Conservation (phyloP, 2,113 vertebrate species). For the Mirza zaza region DNA sequence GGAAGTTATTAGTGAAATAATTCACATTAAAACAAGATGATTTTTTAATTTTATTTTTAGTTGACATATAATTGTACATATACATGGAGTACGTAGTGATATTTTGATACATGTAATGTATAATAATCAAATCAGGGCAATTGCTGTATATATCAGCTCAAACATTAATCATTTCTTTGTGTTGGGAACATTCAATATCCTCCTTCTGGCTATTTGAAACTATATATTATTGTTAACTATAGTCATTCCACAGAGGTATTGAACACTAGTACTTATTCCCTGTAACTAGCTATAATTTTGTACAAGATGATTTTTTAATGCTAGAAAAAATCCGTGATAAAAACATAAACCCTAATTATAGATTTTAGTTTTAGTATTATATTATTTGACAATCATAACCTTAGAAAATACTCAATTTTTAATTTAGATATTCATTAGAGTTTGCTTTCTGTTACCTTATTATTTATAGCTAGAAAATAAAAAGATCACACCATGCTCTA, state of each 20-base stretch:
- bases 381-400: neutral
- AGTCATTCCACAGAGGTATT: neutral
- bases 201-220: neutral
- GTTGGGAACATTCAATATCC: neutral
- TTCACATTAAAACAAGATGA: neutral
- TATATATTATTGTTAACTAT: neutral
- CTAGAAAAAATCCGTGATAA: neutral
- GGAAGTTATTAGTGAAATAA: neutral
- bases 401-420: constrained; percentile 11
- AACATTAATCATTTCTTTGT: neutral
- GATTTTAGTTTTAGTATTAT: constrained; percentile 3
- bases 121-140: neutral
- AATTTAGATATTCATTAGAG: neutral
- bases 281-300: neutral
- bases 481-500: neutral
- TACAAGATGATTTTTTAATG: neutral
- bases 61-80: neutral
- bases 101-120: neutral
- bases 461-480: constrained; percentile 7
- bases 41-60: neutral
- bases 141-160: neutral
- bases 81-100: neutral
- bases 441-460: neutral
- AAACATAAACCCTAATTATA: neutral
- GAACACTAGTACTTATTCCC: neutral